Evolutionary conservation across 2,888 invertebrate species (phyloP), one percentile per base, ranked within the genome.

Genomic region (Drosophila flavopinicola): DNA sequence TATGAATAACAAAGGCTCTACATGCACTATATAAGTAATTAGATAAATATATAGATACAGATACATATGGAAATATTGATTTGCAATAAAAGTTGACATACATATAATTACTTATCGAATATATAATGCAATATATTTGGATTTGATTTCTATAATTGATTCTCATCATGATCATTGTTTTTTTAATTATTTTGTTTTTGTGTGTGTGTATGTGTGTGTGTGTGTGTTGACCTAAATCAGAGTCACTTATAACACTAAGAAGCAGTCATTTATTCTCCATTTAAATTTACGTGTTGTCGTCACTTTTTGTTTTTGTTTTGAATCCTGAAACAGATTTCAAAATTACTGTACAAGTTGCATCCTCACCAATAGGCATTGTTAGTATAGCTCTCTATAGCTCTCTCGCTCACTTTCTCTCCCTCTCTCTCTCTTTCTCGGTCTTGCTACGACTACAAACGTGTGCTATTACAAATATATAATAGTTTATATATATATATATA

Each of bases 231-330:
- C 74, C 78, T 72, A 78, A 86, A 80, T 85, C 75, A 78, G 78
- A 75, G 77, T 75, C 78, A 78, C 85, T 82, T 87, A 86, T 83
- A 78, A 77, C 58, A 85, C 89, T 90, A 90, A 88, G 87, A 90
- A 89, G 90, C 90, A 90, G 90, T 90, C 90, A 90, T 89, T 88
- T 90, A 86, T 90, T 90, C 90, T 90, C 90, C 90, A 84, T 84
- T 89, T 89, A 89, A 88, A 87, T 82, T 78, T 87, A 84, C 74
- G 78, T 78, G 66, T 73, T 84, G 85, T 84, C 85, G 83, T 78
- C 87, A 86, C 76, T 73, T 58, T 61, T 33, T 33, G 9, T 38
- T 88, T 88, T 24, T 56, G 23, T 56, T 56, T 58, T 58, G 85
- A 85, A 87, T 87, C 83, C 85, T 87, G 78, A 82, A 80, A 86